Base-by-base conservation (phyloP, 37 sponge, comb jelly and placozoan species). In the Chondrosia reniformis region DNA sequence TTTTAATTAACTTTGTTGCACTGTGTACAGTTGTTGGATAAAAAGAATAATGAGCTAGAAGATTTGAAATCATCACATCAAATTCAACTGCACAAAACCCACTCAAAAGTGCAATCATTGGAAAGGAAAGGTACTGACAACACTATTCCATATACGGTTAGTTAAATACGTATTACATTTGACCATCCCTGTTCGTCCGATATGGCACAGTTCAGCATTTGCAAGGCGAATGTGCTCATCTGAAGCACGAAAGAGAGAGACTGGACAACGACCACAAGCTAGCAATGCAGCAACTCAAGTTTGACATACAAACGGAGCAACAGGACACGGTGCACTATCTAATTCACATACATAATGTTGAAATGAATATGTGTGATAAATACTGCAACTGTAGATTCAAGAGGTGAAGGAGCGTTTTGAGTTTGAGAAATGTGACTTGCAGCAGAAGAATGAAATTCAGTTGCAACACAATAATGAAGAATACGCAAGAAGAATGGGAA, bases 41-140 rank as follows among this genome's bases (percentile, higher is more conserved):
- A 34, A 25, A 69, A 69, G 72, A 69, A 69, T 44, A 69, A 69
- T 39, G 72, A 69, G 21, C 72, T 69, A 44, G 72, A 69, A 40
- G 72, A 69, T 44, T 21, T 69, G 2, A 69, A 69, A 24, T 69
- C 72, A 34, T 22, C 72, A 1, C 31, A 69, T 9, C 72, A 40
- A 2, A 17, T 69, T 19, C 25, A 69, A 2, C 24, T 69, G 1
- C 72, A 69, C 43, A 69, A 69, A 7, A 15, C 42, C 44, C 44
- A 69, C 17, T 34, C 72, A 21, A 31, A 39, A 40, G 24, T 40
- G 15, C 39, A 69, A 44, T 39, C 72, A 38, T 44, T 69, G 0
- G 72, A 69, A 44, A 36, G 72, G 42, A 41, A 69, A 25, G 72
- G 72, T 69, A 69, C 72, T 41, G 28, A 64, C 32, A 44, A 43